Percentiles rank a stretch among this genome's conserved stretches.
phyloP scores from a whole-genome alignment of 1,140 invertebrate species.

The Plectrocnemia conspersa region DNA sequence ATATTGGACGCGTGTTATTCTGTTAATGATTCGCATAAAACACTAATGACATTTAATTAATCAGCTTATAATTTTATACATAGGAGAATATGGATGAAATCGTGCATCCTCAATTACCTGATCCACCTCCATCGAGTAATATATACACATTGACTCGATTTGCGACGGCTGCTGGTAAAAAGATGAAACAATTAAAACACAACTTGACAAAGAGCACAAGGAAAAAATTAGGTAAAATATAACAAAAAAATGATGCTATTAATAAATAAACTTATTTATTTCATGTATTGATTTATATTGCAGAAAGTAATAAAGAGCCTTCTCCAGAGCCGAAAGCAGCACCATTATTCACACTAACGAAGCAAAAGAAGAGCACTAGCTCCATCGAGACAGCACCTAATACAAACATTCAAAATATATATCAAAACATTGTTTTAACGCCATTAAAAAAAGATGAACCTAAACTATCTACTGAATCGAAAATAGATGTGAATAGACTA shows the following conservation, averaged over 20 bases:
- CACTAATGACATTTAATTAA: no score
- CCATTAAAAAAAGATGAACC: conserved; percentile 10
- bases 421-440: conserved; percentile 42
- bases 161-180: conserved; percentile 52
- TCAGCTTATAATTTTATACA: conserved; percentile 3
- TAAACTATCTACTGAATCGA: no score
- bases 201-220: conserved; percentile 46
- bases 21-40: no score
- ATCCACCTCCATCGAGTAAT: conserved; percentile 51
- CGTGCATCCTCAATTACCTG: conserved; percentile 53
- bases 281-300: neutral
- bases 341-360: neutral
- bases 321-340: neutral
- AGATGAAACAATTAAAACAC: conserved; percentile 48
- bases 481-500: neutral
- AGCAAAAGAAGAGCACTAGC: conserved; percentile 6
- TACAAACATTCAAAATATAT: conserved; percentile 29
- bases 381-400: neutral
- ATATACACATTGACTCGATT: conserved; percentile 57
- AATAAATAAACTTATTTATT: conserved; percentile 1
- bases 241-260: no score
- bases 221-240: conserved; percentile 45
- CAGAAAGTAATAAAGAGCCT: neutral
- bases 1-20: no score
- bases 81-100: conserved; percentile 38